Conservation (phyloP, 1,140 invertebrate species). For the Bombus impatiens region DNA sequence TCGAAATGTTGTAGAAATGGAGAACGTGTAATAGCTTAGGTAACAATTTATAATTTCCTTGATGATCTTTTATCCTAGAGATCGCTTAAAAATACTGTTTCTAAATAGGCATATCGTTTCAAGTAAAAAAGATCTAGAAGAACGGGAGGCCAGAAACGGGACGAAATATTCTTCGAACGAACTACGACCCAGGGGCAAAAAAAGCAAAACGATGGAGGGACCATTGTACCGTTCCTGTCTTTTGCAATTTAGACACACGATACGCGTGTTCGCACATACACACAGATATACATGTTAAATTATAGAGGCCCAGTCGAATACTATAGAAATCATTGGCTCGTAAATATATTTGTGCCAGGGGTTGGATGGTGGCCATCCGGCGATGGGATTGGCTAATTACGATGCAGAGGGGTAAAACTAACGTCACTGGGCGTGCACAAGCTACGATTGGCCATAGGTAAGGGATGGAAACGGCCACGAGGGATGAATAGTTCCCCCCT, state of each 20-base stretch:
- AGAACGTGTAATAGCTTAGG: too few species aligned
- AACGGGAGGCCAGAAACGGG: slow-evolving; percentile 19
- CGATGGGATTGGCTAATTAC: slow-evolving; percentile 79
- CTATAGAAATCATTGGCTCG: slow-evolving; percentile 73
- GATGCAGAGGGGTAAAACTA: slow-evolving; percentile 58
- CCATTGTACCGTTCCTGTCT: slow-evolving; percentile 39
- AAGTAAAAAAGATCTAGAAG: neutral
- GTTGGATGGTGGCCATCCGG: slow-evolving; percentile 41
- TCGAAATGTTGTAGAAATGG: too few species aligned
- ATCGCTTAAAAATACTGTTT: too few species aligned
- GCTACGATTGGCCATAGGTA: slow-evolving; percentile 70
- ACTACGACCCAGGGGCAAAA: slow-evolving; percentile 51
- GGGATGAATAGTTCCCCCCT: slow-evolving; percentile 19
- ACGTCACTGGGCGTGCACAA: slow-evolving; percentile 77
- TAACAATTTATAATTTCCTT: too few species aligned
- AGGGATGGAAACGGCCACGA: slow-evolving; percentile 44
- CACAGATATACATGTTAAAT: neutral
- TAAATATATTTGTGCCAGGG: slow-evolving; percentile 62
- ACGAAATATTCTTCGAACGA: slow-evolving; percentile 44
- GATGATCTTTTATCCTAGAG: too few species aligned
- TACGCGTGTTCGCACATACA: neutral
- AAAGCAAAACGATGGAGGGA: slow-evolving; percentile 23
- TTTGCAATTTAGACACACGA: slow-evolving; percentile 38
- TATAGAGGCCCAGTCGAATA: neutral
- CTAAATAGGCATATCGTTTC: too few species aligned